Percentiles rank a stretch among this genome's conserved stretches.
These are phyloP conservation scores for Tetragonisca angustula DNA, from an alignment of 2,888 invertebrate species.

Conservation along the genomic window DNA sequence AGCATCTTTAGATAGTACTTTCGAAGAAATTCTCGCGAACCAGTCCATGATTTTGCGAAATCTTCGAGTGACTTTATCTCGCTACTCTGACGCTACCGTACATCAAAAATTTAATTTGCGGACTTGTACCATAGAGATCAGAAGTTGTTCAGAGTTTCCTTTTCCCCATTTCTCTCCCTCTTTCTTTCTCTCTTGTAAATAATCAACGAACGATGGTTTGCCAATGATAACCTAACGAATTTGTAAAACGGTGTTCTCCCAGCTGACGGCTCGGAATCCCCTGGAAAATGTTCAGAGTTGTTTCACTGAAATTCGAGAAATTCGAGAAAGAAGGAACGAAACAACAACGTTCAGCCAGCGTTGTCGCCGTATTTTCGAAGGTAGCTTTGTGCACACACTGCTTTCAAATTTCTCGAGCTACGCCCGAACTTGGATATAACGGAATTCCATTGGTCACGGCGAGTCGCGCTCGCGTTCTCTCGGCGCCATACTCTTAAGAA, in stretches of 20 bases:
- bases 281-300: not conserved
- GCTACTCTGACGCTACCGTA: too few species aligned
- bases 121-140: not conserved
- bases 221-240: constrained; percentile 12
- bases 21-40: not conserved
- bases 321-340: constrained; percentile 17
- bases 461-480: constrained; percentile 23
- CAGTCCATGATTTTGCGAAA: not conserved
- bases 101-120: constrained; percentile 15
- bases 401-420: constrained; percentile 59
- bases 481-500: constrained; percentile 57
- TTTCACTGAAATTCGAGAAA: constrained; percentile 39
- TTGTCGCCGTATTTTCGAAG: constrained; percentile 48
- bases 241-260: not conserved
- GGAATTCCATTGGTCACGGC: constrained; percentile 62
- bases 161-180: not conserved
- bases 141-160: not conserved
- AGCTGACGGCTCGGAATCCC: not conserved
- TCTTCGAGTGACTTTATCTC: not conserved
- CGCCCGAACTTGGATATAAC: constrained; percentile 64
- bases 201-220: not conserved
- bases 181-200: not conserved
- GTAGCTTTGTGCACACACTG: constrained; percentile 40
- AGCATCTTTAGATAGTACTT: not conserved
- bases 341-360: constrained; percentile 31